These are phyloP conservation scores for Alethe castanea DNA, from an alignment of 2,113 vertebrate genomes.

Conservation along the genomic window DNA sequence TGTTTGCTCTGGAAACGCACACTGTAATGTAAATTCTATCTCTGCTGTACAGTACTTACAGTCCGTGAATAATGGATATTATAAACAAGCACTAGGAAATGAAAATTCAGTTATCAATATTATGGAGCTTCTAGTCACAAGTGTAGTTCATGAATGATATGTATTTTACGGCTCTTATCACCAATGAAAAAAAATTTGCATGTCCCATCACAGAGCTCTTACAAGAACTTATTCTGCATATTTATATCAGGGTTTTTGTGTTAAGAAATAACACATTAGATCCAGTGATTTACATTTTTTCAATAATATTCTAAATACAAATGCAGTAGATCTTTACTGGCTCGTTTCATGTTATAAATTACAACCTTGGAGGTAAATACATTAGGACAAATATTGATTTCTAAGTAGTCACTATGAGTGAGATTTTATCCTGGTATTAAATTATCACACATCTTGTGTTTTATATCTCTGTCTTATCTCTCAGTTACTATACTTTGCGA, in stretches of 20 bases:
- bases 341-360: neutral
- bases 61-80: neutral
- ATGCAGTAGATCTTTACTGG: slow-evolving; percentile 9
- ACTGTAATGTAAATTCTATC: neutral
- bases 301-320: slow-evolving; percentile 32
- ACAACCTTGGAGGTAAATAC: neutral
- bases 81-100: slow-evolving; percentile 4
- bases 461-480: slow-evolving; percentile 7
- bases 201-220: slow-evolving; percentile 5
- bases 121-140: neutral
- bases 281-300: slow-evolving; percentile 27
- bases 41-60: neutral
- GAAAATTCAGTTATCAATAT: slow-evolving; percentile 1
- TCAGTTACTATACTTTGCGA: neutral
- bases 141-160: neutral
- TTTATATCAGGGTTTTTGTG: slow-evolving; percentile 32
- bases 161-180: slow-evolving; percentile 32
- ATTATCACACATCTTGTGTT: neutral
- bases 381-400: slow-evolving; percentile 23
- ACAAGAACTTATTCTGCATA: neutral
- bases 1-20: neutral
- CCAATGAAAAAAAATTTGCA: slow-evolving; percentile 21
- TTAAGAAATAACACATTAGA: slow-evolving; percentile 17
- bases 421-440: slow-evolving; percentile 32
- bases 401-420: neutral